These are phyloP conservation scores for Danio jaintianensis DNA, from an alignment of 2,797 vertebrate species.

Conservation along the genomic window DNA sequence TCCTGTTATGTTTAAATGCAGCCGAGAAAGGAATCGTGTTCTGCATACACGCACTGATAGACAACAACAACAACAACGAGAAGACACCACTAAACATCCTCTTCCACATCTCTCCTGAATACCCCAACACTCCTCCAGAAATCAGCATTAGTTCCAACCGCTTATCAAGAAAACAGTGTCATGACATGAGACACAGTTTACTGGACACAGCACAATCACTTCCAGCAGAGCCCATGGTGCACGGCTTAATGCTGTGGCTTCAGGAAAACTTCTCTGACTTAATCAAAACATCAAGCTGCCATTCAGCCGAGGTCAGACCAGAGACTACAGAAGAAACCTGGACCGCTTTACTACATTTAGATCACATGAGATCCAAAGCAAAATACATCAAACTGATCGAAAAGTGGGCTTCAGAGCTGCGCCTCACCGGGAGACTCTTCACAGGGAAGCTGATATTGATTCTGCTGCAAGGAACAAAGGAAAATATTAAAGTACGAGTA, in stretches of 20 bases:
- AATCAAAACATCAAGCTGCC: not conserved
- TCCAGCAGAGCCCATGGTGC: constrained; percentile 82
- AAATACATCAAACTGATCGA: constrained; percentile 83
- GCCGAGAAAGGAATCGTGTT: constrained; percentile 59
- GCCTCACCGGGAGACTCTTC: constrained; percentile 85
- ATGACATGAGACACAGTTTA: constrained; percentile 72
- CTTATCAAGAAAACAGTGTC: constrained; percentile 83
- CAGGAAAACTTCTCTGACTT: constrained; percentile 76
- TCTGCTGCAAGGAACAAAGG: constrained; percentile 83
- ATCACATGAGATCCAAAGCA: constrained; percentile 87
- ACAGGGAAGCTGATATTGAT: constrained; percentile 84
- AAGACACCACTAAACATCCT: constrained; percentile 67
- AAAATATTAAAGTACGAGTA: constrained; percentile 80
- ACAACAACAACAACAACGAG: constrained; percentile 34
- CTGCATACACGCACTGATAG: constrained; percentile 55
- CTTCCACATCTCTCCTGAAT: constrained; percentile 83
- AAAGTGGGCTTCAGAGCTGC: constrained; percentile 81
- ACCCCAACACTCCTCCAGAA: constrained; percentile 81
- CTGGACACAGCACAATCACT: constrained; percentile 76
- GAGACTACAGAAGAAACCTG: constrained; percentile 66
- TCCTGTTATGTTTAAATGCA: constrained; percentile 36
- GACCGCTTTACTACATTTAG: constrained; percentile 82
- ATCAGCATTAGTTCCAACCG: constrained; percentile 82
- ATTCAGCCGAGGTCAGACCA: constrained; percentile 1
- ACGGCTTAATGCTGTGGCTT: constrained; percentile 82